Percentiles rank a stretch among this genome's conserved stretches.
phyloP scores from a whole-genome alignment of 2,797 vertebrate species.

The Scleropages formosus region DNA sequence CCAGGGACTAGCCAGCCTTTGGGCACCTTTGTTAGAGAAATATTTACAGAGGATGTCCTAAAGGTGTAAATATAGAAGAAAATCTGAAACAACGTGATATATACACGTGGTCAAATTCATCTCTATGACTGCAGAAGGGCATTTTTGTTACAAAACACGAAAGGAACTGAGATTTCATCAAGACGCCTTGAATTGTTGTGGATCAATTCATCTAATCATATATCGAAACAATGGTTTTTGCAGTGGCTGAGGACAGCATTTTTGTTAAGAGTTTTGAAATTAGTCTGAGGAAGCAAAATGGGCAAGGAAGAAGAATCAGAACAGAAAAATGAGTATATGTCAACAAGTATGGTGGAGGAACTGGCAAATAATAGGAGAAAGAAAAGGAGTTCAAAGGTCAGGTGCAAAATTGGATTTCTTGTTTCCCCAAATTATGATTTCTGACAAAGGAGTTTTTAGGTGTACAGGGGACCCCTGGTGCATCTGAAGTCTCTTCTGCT shows the following conservation, averaged over 20 bases:
- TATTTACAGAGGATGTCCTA: not conserved
- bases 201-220: too few species aligned
- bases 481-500: too few species aligned
- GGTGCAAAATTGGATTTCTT: not conserved
- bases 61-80: not conserved
- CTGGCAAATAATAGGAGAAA: not conserved
- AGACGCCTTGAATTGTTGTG: too few species aligned
- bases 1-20: too few species aligned
- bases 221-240: too few species aligned
- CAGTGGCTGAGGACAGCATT: not conserved
- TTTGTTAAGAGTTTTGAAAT: slow-evolving; percentile 8
- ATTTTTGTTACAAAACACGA: too few species aligned
- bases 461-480: not conserved
- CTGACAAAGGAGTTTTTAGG: slow-evolving; percentile 18
- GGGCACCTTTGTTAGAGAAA: too few species aligned
- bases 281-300: not conserved
- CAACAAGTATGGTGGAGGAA: not conserved
- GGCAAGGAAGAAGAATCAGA: not conserved
- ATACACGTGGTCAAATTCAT: too few species aligned
- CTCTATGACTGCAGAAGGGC: too few species aligned
- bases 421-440: slow-evolving; percentile 5
- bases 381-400: slow-evolving; percentile 7
- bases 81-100: too few species aligned
- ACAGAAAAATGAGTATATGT: not conserved
- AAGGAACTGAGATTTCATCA: too few species aligned